Evolutionary conservation across 2,888 invertebrate genomes (phyloP).

Genomic region (Archaeoteleia sp.): DNA sequence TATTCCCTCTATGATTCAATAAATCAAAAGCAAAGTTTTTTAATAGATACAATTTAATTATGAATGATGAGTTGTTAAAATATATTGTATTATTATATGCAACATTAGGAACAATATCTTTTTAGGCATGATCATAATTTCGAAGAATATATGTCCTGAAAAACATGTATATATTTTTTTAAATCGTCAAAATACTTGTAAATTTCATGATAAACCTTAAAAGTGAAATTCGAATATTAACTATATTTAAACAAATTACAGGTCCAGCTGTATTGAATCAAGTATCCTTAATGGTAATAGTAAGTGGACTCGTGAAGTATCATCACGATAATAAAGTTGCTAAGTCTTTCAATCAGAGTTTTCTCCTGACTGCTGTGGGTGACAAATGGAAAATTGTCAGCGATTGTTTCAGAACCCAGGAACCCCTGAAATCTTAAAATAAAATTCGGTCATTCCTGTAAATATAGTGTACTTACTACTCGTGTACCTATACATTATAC

Average conservation of each 20-base stretch:
- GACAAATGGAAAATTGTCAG: constrained; percentile 96
- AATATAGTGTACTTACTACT: neutral
- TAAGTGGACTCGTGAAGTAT: constrained; percentile 88
- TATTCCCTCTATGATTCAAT: too few relatives aligned
- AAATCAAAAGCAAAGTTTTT: too few relatives aligned
- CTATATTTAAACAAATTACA: constrained; percentile 63
- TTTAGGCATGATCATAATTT: too few relatives aligned
- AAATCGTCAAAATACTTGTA: too few relatives aligned
- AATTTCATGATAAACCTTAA: too few relatives aligned
- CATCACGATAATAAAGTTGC: constrained; percentile 77
- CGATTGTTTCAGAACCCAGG: constrained; percentile 90
- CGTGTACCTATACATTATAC: neutral
- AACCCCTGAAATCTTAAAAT: constrained; percentile 59
- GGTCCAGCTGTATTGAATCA: constrained; percentile 86
- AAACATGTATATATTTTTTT: too few relatives aligned
- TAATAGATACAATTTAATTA: too few relatives aligned
- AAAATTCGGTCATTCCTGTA: neutral
- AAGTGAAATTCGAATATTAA: constrained; percentile 13
- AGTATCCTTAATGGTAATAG: constrained; percentile 88
- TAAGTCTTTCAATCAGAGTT: constrained; percentile 88
- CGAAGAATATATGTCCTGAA: too few relatives aligned
- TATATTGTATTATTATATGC: too few relatives aligned
- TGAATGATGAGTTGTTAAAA: too few relatives aligned
- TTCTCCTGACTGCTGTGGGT: constrained; percentile 89
- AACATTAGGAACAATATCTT: too few relatives aligned